Evolutionary conservation across 2,888 invertebrate genomes (phyloP).

Genomic region (Cephus rjabovi): DNA sequence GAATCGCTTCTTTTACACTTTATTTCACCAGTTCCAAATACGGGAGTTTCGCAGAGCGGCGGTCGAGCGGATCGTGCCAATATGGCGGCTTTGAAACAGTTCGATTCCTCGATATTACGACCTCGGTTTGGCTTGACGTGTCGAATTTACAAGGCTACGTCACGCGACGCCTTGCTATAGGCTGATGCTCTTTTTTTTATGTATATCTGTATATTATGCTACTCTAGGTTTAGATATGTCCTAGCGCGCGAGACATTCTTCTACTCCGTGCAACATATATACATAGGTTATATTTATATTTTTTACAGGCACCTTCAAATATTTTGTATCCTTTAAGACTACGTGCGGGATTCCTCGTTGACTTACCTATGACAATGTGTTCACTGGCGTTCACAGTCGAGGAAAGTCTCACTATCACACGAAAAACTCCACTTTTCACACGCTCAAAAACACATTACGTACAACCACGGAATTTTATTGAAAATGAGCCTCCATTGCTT

Average conservation of each 20-base stretch:
- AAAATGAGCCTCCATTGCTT: slow-evolving; percentile 61
- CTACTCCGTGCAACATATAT: slow-evolving; percentile 8
- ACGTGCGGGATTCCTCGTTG: background rate
- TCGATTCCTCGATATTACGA: background rate
- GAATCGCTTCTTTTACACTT: background rate
- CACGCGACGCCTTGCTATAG: background rate
- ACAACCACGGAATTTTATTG: slow-evolving; percentile 57
- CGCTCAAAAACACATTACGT: slow-evolving; percentile 59
- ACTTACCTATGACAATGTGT: slow-evolving; percentile 46
- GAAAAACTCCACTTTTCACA: slow-evolving; percentile 51
- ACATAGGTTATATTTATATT: slow-evolving; percentile 50
- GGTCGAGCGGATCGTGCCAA: background rate
- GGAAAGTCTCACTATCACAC: slow-evolving; percentile 57
- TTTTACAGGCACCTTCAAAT: slow-evolving; percentile 24
- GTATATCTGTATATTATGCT: background rate
- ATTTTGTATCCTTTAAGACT: slow-evolving; percentile 7
- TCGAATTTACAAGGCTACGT: background rate
- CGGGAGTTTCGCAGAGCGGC: background rate
- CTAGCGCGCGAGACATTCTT: background rate
- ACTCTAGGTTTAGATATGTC: background rate
- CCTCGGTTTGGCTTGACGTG: background rate
- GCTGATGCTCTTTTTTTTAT: background rate
- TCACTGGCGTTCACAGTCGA: slow-evolving; percentile 51
- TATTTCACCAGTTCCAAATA: background rate
- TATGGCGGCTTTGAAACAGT: background rate